phyloP scores from a whole-genome alignment of 1,140 invertebrate species.

The Polypedilum pembai region DNA sequence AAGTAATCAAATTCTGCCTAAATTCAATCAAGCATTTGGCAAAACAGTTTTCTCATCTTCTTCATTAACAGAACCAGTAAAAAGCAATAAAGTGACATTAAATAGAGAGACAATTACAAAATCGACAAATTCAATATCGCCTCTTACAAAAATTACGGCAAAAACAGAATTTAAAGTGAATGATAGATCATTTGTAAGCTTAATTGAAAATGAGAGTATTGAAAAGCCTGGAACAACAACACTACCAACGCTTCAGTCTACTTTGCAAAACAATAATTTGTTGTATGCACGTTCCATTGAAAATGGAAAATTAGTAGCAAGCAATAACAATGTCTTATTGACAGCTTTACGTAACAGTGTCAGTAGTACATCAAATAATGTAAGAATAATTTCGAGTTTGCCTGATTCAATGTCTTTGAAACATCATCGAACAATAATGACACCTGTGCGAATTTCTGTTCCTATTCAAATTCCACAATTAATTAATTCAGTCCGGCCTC shows the following conservation, averaged over 20 bases:
- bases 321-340: background rate
- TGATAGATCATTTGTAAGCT: background rate
- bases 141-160: conserved; percentile 38
- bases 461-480: conserved; percentile 37
- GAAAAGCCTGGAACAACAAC: background rate
- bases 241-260: background rate
- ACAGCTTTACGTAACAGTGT: background rate
- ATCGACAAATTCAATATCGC: conserved; percentile 32
- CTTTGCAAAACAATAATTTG: background rate
- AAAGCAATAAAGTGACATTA: conserved; percentile 30
- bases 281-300: background rate
- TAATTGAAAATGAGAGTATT: background rate
- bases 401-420: background rate
- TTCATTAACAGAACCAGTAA: background rate
- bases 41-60: conserved; percentile 49
- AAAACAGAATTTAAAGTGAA: background rate
- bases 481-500: conserved; percentile 27
- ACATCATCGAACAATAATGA: conserved; percentile 35
- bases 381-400: conserved; percentile 9
- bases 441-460: conserved; percentile 48
- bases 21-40: conserved; percentile 72
- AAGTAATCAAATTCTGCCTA: conserved; percentile 48
- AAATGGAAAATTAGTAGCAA: conserved; percentile 1
- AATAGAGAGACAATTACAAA: conserved; percentile 30
- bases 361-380: background rate